phyloP scores from a whole-genome alignment of 2,888 invertebrate species.

The Cheilosia impressa region DNA sequence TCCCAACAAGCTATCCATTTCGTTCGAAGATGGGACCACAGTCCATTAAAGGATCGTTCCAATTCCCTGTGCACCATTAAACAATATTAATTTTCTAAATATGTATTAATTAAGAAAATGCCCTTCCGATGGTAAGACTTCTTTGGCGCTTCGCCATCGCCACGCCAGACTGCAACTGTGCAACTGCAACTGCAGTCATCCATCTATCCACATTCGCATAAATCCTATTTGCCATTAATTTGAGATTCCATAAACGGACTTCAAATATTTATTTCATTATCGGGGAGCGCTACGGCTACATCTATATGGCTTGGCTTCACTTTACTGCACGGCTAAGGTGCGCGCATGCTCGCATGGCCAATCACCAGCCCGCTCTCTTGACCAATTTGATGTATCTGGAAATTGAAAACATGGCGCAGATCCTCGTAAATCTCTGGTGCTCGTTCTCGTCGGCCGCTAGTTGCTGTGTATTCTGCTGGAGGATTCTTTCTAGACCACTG shows the following conservation, averaged over 20 bases:
- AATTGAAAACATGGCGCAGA: slow-evolving; percentile 68
- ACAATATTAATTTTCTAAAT: slow-evolving; percentile 71
- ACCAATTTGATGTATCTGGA: slow-evolving; percentile 67
- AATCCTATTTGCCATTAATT: slow-evolving; percentile 74
- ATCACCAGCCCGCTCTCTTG: slow-evolving; percentile 36
- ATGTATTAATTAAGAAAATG: slow-evolving; percentile 70
- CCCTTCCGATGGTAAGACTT: slow-evolving; percentile 7
- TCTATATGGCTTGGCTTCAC: background rate
- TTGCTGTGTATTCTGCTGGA: slow-evolving; percentile 22
- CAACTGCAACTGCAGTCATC: slow-evolving; percentile 25
- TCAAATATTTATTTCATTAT: slow-evolving; percentile 74
- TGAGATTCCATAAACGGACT: slow-evolving; percentile 73
- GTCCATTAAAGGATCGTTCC: slow-evolving; percentile 48
- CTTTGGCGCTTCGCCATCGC: slow-evolving; percentile 31
- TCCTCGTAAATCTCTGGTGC: slow-evolving; percentile 68
- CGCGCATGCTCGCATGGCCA: slow-evolving; percentile 15
- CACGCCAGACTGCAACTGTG: no score
- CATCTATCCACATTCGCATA: slow-evolving; percentile 66
- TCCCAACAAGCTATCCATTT: slow-evolving; percentile 34
- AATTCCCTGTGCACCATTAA: slow-evolving; percentile 56
- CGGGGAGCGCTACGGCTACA: slow-evolving; percentile 7
- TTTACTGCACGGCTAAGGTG: background rate
- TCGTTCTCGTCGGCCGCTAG: slow-evolving; percentile 14
- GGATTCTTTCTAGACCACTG: slow-evolving; percentile 50
- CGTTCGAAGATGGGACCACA: slow-evolving; percentile 13